phyloP scores from a whole-genome alignment of 64 coral and sea anemone species.

The Exaiptasia diaphana region DNA sequence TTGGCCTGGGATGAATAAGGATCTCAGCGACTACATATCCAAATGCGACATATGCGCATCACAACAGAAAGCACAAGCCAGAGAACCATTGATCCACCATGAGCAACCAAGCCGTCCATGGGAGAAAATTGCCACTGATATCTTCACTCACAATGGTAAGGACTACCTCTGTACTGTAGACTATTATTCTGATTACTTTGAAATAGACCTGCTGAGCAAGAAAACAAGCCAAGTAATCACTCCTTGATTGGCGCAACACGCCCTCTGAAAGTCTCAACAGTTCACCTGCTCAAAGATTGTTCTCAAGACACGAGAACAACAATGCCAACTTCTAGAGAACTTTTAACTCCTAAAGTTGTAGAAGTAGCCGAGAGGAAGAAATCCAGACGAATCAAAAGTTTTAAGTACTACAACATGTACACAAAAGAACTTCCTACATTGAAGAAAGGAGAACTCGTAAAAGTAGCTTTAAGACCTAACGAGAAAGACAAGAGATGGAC shows the following conservation, averaged over 20 bases:
- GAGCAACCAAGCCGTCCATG: slow-evolving; percentile 1
- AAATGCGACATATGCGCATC: neutral
- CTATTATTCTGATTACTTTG: slow-evolving; percentile 23
- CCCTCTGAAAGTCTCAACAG: slow-evolving; percentile 27
- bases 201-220: neutral
- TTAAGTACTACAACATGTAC: slow-evolving; percentile 3
- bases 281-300: slow-evolving; percentile 16
- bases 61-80: neutral
- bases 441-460: slow-evolving; percentile 10
- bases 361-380: neutral
- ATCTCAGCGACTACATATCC: slow-evolving; percentile 5
- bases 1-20: slow-evolving; percentile 37
- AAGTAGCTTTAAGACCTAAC: slow-evolving; percentile 21
- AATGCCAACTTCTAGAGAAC: slow-evolving; percentile 5
- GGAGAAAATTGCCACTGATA: slow-evolving; percentile 24
- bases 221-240: neutral
- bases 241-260: slow-evolving; percentile 40
- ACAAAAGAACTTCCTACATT: slow-evolving; percentile 1
- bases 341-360: slow-evolving; percentile 1
- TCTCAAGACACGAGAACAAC: slow-evolving; percentile 32
- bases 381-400: neutral
- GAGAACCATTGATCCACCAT: slow-evolving; percentile 21
- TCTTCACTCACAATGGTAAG: neutral
- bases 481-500: slow-evolving; percentile 23
- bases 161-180: neutral